Evolutionary conservation across 2,797 vertebrate genomes (phyloP).

Genomic region (Acanthurus lineatus): DNA sequence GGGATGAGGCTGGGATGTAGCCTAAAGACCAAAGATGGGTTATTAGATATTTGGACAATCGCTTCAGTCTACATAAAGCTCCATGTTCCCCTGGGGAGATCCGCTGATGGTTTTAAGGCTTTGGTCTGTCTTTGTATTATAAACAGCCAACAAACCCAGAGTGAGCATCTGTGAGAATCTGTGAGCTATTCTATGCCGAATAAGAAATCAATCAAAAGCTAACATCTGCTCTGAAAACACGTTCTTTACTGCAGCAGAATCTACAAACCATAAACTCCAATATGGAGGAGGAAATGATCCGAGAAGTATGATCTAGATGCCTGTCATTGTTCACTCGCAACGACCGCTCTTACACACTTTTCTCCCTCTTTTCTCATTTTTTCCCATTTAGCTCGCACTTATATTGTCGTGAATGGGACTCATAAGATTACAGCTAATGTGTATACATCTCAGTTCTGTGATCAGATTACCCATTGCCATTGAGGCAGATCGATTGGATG

Average conservation of each 20-base stretch:
- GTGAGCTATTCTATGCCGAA: constrained; percentile 37
- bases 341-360: constrained; percentile 50
- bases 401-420: constrained; percentile 32
- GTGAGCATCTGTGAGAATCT: constrained; percentile 65
- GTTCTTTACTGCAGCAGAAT: constrained; percentile 68
- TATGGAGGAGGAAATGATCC: constrained; percentile 72
- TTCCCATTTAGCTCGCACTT: constrained; percentile 39
- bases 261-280: constrained; percentile 76
- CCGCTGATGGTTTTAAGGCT: constrained; percentile 70
- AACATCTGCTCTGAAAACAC: constrained; percentile 73
- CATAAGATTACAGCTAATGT: constrained; percentile 55
- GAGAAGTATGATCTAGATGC: constrained; percentile 68
- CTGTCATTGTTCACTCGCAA: constrained; percentile 69
- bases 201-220: constrained; percentile 75
- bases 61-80: constrained; percentile 66
- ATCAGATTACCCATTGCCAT: constrained; percentile 49
- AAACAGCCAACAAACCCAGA: constrained; percentile 64
- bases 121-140: constrained; percentile 54
- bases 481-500: constrained; percentile 57
- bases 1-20: constrained; percentile 70
- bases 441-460: constrained; percentile 37
- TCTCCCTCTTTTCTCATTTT: constrained; percentile 40
- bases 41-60: constrained; percentile 83
- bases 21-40: constrained; percentile 76
- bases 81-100: constrained; percentile 61